Evolutionary conservation across 2,113 vertebrate genomes (phyloP), one percentile per base, ranked within the genome.

Genomic region (Triplophysa dalaica): DNA sequence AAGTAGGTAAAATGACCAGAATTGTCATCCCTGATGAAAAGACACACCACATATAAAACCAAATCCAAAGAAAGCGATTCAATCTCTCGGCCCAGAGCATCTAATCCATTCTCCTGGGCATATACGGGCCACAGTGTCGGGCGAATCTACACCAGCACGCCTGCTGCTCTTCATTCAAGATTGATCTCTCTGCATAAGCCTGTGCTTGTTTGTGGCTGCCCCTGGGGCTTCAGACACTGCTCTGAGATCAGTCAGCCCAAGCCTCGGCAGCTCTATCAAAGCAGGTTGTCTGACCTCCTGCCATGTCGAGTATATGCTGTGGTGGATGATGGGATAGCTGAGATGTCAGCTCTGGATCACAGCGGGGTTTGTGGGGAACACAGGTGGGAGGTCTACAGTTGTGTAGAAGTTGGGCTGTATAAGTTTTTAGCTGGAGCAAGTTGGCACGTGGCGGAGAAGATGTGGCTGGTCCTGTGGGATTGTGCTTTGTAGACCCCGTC

Each of bases 141-240:
- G 65, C 61, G 65, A 76, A 76, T 77, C 74, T 65, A 43, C 61
- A 52, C 24, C 62, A 75, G 38, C 62, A 14, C 2, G 41, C 72
- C 72, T 63, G 74, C 74, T 64, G 74, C 45, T 77, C 62, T 1
- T 19, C 43, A 52, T 22, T 65, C 10, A 77, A 64, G 61, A 77
- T 29, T 64, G 74, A 77, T 77, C 74, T 77, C 74, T 77, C 24
- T 77, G 62, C 58, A 29, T 65, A 77, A 77, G 74, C 74, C 74
- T 62, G 50, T 65, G 62, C 61, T 77, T 77, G 74, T 77, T 77
- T 77, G 56, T 38, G 45, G 17, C 38, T 21, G 45, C 58, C 77
- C 68, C 56, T 50, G 54, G 56, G 56, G 56, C 12, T 41, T 19
- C 29, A 52, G 41, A n/a, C 58, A 54, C 60, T 8, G n/a, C 70